Percentiles rank a stretch among this genome's conserved stretches.
These are phyloP conservation scores for Odontamblyopus lacepedii DNA, from an alignment of 2,797 vertebrate species.

Conservation along the genomic window DNA sequence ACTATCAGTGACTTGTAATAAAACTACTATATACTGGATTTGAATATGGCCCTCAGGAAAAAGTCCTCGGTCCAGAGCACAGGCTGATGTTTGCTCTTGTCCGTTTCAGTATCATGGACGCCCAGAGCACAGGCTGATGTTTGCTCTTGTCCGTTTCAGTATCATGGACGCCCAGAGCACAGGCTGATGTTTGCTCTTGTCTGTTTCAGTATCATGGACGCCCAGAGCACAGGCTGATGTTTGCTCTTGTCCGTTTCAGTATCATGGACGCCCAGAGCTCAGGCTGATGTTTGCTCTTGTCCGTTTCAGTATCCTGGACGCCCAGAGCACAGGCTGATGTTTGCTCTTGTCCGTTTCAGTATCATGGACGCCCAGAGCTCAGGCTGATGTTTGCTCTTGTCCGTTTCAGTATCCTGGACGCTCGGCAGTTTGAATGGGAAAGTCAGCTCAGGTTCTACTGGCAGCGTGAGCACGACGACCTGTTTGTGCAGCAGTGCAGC, in stretches of 20 bases:
- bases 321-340: constrained; percentile 22
- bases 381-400: background rate
- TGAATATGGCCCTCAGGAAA: too few species aligned
- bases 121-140: constrained; percentile 22
- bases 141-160: constrained; percentile 62
- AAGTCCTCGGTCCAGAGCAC: background rate
- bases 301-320: constrained; percentile 85
- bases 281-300: background rate
- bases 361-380: constrained; percentile 81
- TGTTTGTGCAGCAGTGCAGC: constrained; percentile 90
- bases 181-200: background rate
- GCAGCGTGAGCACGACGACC: constrained; percentile 82
- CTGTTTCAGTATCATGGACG: constrained; percentile 85
- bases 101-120: constrained; percentile 85
- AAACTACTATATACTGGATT: too few species aligned
- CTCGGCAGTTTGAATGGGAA: constrained; percentile 94
- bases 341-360: constrained; percentile 62
- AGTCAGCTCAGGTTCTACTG: constrained; percentile 97
- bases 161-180: constrained; percentile 81
- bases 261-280: constrained; percentile 81
- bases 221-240: constrained; percentile 33
- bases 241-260: constrained; percentile 62
- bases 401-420: constrained; percentile 89
- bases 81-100: background rate
- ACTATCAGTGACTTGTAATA: too few species aligned